Evolutionary conservation across 2,888 invertebrate genomes (phyloP).

Genomic region (Drosophila setosimentum): DNA sequence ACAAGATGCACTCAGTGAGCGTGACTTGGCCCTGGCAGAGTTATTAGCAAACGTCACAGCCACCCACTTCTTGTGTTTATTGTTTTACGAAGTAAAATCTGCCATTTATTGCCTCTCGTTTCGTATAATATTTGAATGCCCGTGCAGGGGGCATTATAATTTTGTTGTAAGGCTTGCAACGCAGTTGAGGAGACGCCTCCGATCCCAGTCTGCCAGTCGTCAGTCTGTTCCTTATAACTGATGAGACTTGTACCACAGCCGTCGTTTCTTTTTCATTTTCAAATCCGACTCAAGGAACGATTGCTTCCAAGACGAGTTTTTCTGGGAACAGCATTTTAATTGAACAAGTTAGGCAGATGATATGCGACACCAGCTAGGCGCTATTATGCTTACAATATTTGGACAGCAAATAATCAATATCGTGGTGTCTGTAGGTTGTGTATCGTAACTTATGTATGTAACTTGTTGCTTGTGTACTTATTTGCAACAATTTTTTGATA

Average conservation of each 20-base stretch:
- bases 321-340: too few species aligned
- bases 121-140: too few species aligned
- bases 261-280: too few species aligned
- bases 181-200: not conserved
- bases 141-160: not conserved
- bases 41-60: slow-evolving; percentile 39
- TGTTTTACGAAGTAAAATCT: not conserved
- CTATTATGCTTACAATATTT: too few species aligned
- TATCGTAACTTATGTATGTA: too few species aligned
- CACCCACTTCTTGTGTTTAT: not conserved
- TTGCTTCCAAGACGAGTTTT: too few species aligned
- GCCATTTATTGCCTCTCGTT: not conserved
- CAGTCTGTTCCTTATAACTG: not conserved
- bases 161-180: not conserved
- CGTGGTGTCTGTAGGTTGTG: not conserved
- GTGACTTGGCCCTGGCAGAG: slow-evolving; percentile 32
- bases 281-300: too few species aligned
- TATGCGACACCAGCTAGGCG: too few species aligned
- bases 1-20: slow-evolving; percentile 17
- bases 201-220: not conserved
- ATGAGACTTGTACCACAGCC: too few species aligned
- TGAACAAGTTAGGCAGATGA: too few species aligned
- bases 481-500: not conserved
- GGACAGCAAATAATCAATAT: not conserved
- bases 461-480: too few species aligned